Evolutionary conservation across 2,797 vertebrate genomes (phyloP), one percentile per base, ranked within the genome.

Genomic region (Periophthalmus magnuspinnatus): DNA sequence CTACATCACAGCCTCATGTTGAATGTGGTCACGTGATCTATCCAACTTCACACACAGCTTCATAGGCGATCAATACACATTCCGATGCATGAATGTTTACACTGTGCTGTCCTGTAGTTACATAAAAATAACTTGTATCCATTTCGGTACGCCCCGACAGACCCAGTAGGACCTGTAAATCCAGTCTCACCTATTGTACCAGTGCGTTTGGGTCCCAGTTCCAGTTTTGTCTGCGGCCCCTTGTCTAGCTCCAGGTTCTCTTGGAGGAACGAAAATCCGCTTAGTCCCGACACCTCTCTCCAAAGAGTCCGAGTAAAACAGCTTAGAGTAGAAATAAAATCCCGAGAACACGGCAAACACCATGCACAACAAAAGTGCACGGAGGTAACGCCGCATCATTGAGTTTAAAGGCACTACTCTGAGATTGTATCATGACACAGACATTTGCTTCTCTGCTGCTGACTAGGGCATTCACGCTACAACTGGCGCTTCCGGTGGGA

Each of bases 291-390:
- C 75, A 47, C 73, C 73, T 67, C 38, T 72, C 61, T 41, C 65
- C 72, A 81, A 69, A 66, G 89, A 86, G 73, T 91, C 85, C 28
- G 92, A 86, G 28, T 89, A 74, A 32, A 91, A 89, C 56, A 95
- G 89, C 77, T 94, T 94, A 75, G 87, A 93, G 83, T 95, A 94
- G 48, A 94, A 92, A 21, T 95, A 97, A 0, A 97, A 79, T 7
- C 94, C 88, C 38, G 95, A 95, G 66, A 95, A 93, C 61, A 96
- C 88, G 70, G 94, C 94, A 56, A 95, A 94, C 84, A 93, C 92
- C 85, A 91, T 86, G 86, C 95, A 96, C 81, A 96, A 69, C 56
- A 89, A 50, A 22, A 93, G 92, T 80, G 95, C 81, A 81, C 95
- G 93, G 60, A 91, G 83, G 80, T 94, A 93, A 17, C 94, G 93